These are phyloP conservation scores for Nothura maculosa DNA, from an alignment of 2,797 vertebrate species.

Conservation along the genomic window DNA sequence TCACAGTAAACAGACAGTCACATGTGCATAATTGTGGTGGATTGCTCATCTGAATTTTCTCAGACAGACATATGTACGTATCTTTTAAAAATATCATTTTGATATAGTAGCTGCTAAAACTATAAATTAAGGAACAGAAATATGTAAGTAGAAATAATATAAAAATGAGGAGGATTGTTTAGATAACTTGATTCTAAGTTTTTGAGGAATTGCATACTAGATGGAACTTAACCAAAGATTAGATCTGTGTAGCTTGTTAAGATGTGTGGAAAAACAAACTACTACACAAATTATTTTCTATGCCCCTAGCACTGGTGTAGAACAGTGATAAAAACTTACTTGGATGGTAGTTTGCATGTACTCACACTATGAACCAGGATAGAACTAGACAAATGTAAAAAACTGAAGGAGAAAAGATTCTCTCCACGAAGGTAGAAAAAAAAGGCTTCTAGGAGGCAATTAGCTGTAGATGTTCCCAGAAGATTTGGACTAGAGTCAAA, in stretches of 20 bases:
- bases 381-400: background rate
- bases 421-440: background rate
- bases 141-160: background rate
- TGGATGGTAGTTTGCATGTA: background rate
- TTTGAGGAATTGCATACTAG: background rate
- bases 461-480: background rate
- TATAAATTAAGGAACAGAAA: background rate
- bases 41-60: slow-evolving; percentile 18
- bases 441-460: background rate
- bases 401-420: background rate
- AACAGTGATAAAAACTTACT: background rate
- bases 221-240: background rate
- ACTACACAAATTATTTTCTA: background rate
- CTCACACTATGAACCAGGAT: background rate
- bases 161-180: background rate
- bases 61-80: background rate
- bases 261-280: background rate
- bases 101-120: background rate
- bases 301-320: background rate
- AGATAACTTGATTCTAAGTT: background rate
- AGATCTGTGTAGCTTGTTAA: background rate
- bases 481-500: background rate
- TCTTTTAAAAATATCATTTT: background rate
- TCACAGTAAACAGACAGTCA: background rate
- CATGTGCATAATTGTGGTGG: background rate